Base-by-base conservation (phyloP, 2,113 vertebrate genomes). In the Synodontis membranacea region DNA sequence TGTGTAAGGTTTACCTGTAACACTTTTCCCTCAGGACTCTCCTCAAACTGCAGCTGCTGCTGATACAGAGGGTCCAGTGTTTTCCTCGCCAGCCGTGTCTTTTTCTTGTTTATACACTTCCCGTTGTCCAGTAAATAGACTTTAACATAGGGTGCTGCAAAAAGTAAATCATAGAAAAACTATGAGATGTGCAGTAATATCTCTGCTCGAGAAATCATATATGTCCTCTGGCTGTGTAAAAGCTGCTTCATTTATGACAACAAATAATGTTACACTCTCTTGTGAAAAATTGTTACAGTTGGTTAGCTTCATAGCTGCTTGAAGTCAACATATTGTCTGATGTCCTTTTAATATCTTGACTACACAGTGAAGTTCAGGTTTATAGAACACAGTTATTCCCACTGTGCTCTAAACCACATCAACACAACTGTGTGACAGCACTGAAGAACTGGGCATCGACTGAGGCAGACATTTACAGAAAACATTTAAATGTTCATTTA, bases 91-190 rank as follows among this genome's bases (percentile, higher is more conserved):
- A 98, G 95, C 56, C 99, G 97, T 70, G 98, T 99, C 92, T 98
- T 97, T 95, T 99, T 98, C 95, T 99, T 99, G 95, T 98, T 95
- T 92, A 98, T 93, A 90, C 98, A 99, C 92, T 97, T 97, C 91
- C 98, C 98, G 3, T 98, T 99, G 91, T 98, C 97, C 95, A 99
- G 93, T 60, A 99, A 93, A 88, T 99, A 99, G 85, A 99, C 98
- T 94, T 99, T 99, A 90, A 99, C 98, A 2, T 99, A 99, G 0
- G 98, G 96, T 92, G 98, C 98, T 99, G 86, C 37, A 91, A 82
- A 87, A 85, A 21, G 78, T 25, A 31, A 54, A 6, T 0, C 50
- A 17, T 7, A 48, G 44, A 46, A 48, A 48, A 28, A 25, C 37
- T 9, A 3, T 28, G 28, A 62, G 10, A n/a, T 3, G 9, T n/a